phyloP scores from a whole-genome alignment of 2,888 invertebrate species.

The Catocala nupta region DNA sequence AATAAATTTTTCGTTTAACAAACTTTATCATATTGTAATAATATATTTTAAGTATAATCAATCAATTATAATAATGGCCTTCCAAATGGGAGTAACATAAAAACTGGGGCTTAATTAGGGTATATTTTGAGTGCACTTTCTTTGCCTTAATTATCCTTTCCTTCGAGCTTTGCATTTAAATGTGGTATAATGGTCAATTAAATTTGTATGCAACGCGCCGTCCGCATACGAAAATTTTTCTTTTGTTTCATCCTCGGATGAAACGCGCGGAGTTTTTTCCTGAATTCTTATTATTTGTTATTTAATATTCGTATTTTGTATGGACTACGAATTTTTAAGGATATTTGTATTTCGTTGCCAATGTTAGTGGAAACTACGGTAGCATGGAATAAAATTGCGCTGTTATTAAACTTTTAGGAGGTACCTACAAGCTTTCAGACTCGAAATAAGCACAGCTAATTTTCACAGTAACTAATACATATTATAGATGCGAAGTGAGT shows the following conservation, averaged over 20 bases:
- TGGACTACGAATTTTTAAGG: too few relatives aligned
- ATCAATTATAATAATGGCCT: conserved; percentile 30
- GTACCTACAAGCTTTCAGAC: too few relatives aligned
- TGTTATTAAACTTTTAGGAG: too few relatives aligned
- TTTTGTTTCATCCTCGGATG: conserved; percentile 37
- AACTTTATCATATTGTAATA: too few relatives aligned
- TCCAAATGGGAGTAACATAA: conserved; percentile 32
- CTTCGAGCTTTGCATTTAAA: conserved; percentile 83
- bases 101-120: conserved; percentile 62
- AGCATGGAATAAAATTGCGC: too few relatives aligned
- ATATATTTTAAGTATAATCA: background rate
- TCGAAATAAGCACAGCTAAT: too few relatives aligned
- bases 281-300: conserved; percentile 25
- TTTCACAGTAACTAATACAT: too few relatives aligned
- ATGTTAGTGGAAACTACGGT: too few relatives aligned
- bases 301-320: conserved; percentile 5
- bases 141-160: conserved; percentile 74
- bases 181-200: conserved; percentile 75
- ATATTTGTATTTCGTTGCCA: too few relatives aligned
- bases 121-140: conserved; percentile 74
- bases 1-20: too few relatives aligned
- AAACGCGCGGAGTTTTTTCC: conserved; percentile 21
- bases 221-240: conserved; percentile 43
- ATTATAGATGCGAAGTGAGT: too few relatives aligned
- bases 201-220: conserved; percentile 71